Base-by-base conservation (phyloP, 2,888 invertebrate genomes). In the Drosophila anomalipes region DNA sequence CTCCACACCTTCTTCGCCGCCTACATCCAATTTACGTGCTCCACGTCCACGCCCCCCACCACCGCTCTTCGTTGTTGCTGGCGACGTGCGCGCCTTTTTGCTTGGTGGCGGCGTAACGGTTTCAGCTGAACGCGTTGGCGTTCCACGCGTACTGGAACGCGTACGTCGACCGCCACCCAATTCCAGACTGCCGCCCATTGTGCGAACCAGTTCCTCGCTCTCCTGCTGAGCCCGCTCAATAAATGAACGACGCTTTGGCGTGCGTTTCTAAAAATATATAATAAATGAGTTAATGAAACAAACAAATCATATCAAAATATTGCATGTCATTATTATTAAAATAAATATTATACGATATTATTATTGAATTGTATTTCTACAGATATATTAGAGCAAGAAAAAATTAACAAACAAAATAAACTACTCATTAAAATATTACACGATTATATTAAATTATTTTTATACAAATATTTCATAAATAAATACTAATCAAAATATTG, bases 181-280 rank as follows among this genome's bases (percentile, higher is more conserved):
- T 62, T 93, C 93, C 41, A 93, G 62, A 41, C 84, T 92, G 19
- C 93, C 93, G n/a, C 93, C 93, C 91, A 93, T 91, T 33, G 87
- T 93, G 66, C 93, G 92, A 0, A 93, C 92, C 19, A 93, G 81
- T 60, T 93, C 93, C 69, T 93, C 93, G 53, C 93, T 93, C 82
- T 93, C 93, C 16, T 91, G 91, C 70, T 93, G 93, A 56, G 93
- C 93, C n/a, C 92, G 88, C 80, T 93, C 93, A 74, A 93, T 91
- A 35, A 91, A 92, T 10, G 93, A 91, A 71, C 91, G 87, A 4
- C 93, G 92, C 79, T 93, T 93, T 4, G 93, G 93, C 4, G 93
- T 93, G 35, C 93, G 89, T 83, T 93, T 93, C 66, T 86, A 28
- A 19, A 39, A 22, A 26, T 22, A 47, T 7, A 22, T 22, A 28